Evolutionary conservation across 2,888 invertebrate species (phyloP), one percentile per base, ranked within the genome.

Genomic region (Morpho helenor): DNA sequence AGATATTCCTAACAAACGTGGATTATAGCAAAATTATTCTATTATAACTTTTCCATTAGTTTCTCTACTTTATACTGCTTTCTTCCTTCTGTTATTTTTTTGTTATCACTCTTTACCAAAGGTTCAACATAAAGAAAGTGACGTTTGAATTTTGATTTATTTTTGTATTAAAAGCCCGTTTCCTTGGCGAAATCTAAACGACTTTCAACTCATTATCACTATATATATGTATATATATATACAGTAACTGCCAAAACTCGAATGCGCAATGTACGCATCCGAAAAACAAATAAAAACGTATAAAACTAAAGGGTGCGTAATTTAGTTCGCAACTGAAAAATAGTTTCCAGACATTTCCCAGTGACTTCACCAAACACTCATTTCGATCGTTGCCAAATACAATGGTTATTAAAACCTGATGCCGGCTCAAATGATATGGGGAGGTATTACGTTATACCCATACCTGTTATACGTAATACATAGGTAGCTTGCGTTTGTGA

Each of bases 331-430:
- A 66, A 68, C 65, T 66, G 69, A 69, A 74, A 76, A 75, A 77
- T 81, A 81, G 80, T 81, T 79, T 71, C 72, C 83, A 82, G 84
- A 83, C 82, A 77, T 78, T 77, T 77, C 74, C 74, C 73, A 68
- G 68, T 67, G 70, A 72, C 74, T 78, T 76, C 75, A 73, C 75
- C 76, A 79, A 82, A 82, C 78, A 80, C 87, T 88, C 87, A 89
- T 89, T 90, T 87, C 87, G 84, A 90, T 89, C 84, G 86, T 74
- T 81, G 77, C 87, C 82, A 89, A 89, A 89, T 89, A 90, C 89
- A 89, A 90, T 89, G 89, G 88, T 88, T 90, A 90, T 89, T 90
- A 89, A 87, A 88, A 87, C 82, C 76, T 76, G 84, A 78, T 80
- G 80, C 76, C 68, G 72, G 69, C 76, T 79, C 76, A 78, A 79